Percentiles rank a stretch among this genome's conserved stretches.
Conservation (phyloP, 1,140 invertebrate species). For the Drosophila funebris region DNA sequence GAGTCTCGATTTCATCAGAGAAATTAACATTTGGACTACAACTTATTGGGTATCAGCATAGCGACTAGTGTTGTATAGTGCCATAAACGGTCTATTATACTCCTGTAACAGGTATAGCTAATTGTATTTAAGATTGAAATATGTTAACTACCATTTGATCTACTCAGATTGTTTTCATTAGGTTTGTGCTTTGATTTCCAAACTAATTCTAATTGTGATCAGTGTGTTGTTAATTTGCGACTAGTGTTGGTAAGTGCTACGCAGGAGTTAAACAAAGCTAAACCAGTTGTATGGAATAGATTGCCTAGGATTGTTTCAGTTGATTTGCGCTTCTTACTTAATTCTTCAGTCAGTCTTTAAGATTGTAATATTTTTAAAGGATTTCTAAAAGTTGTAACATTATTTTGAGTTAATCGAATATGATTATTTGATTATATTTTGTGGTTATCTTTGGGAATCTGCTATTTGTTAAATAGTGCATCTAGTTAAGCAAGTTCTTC, state of each 20-base stretch:
- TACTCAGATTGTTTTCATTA: background rate
- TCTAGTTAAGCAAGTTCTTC: no score
- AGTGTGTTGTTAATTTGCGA: background rate
- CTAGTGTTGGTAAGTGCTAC: background rate
- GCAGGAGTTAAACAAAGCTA: background rate
- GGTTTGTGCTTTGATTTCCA: background rate
- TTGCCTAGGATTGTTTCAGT: no score
- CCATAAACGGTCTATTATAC: background rate
- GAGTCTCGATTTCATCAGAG: background rate
- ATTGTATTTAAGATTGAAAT: background rate
- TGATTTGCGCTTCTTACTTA: no score
- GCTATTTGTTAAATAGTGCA: no score
- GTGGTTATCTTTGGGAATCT: no score
- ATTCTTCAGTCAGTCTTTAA: no score
- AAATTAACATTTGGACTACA: background rate
- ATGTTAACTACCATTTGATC: background rate
- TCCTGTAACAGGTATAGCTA: background rate
- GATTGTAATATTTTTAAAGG: no score
- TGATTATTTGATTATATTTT: no score
- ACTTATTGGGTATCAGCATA: slow-evolving; percentile 1
- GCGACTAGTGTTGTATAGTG: slow-evolving; percentile 13
- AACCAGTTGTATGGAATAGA: background rate
- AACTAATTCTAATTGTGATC: background rate
- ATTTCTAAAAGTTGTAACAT: no score
- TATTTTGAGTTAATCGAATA: no score